Base-by-base conservation (phyloP, 2,113 vertebrate species). In the Xyliphius kryptos region DNA sequence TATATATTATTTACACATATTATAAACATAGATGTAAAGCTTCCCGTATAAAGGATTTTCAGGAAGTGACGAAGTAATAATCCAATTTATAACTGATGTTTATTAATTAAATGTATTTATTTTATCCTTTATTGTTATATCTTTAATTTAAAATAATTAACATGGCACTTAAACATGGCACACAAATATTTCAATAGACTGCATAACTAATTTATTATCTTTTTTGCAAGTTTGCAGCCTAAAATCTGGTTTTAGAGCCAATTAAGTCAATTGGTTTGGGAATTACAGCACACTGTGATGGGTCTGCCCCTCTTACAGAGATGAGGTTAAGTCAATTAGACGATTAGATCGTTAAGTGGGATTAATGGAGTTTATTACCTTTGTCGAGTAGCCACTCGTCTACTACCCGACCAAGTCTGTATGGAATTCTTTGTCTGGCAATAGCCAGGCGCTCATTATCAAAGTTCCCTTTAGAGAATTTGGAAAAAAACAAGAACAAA, bases 361-460 rank as follows among this genome's bases (percentile, higher is more conserved):
- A 91, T 91, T 91, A 88, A 89, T 90, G 85, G 80, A 78, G 90
- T 85, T 91, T 91, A 85, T 97, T 97, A 95, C 94, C 94, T 97
- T 97, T 97, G 89, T 97, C 94, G 88, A 95, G 92, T 91, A 97
- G 94, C 94, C 94, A 97, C 80, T 97, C 94, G 88, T 97, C 94
- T 89, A 96, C 94, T 93, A 95, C 93, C 87, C 93, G 91, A 92
- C 94, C 93, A 79, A 95, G 92, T 86, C 93, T 91, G 88, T 91
- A 96, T 88, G 94, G 94, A 86, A 97, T 97, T 92, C 94, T 92
- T 90, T 94, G 92, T 90, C 94, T 93, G 91, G 94, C 94, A 92
- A 96, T 92, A 90, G 92, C 90, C 94, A 97, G 92, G 85, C 94
- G 91, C 77, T 97, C 94, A 90, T 90, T 92, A 94, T 96, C 93